A percentile compares a stretch with the other conserved stretches of the same genome.
These are phyloP conservation scores for Plutomurus gul DNA, from an alignment of 1,140 invertebrate genomes.

Conservation along the genomic window DNA sequence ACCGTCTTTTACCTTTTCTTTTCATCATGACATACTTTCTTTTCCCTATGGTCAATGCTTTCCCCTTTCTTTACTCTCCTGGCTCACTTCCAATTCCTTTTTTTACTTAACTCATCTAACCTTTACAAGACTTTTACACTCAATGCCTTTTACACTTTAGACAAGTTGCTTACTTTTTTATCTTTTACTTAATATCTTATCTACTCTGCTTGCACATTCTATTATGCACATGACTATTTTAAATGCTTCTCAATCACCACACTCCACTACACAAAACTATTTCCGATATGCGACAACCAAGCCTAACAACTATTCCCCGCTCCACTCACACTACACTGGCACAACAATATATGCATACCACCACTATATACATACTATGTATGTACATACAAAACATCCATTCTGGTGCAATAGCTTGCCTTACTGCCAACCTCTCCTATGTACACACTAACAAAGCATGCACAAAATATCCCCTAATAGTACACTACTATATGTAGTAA, in stretches of 20 bases:
- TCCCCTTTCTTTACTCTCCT: conserved; percentile 24
- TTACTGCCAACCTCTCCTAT: no score
- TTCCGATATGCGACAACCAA: background rate
- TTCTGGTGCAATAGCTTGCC: no score
- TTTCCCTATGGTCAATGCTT: conserved; percentile 28
- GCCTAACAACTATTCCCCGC: background rate
- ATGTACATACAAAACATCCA: no score
- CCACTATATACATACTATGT: no score
- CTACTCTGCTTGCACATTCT: conserved; percentile 23
- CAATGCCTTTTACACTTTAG: conserved; percentile 29
- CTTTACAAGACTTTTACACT: conserved; percentile 29
- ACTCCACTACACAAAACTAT: conserved; percentile 22
- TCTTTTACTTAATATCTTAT: conserved; percentile 23
- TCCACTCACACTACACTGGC: background rate
- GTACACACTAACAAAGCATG: no score
- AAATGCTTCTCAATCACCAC: conserved; percentile 28
- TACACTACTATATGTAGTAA: no score
- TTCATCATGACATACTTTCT: conserved; percentile 26
- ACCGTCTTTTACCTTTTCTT: conserved; percentile 21
- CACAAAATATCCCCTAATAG: no score
- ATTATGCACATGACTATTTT: conserved; percentile 25
- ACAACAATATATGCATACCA: no score
- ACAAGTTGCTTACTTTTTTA: conserved; percentile 30
- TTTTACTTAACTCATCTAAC: conserved; percentile 29
- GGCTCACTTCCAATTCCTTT: conserved; percentile 32